Base-by-base conservation (phyloP, 2,113 vertebrate species). In the Forbesichthys agassizii region DNA sequence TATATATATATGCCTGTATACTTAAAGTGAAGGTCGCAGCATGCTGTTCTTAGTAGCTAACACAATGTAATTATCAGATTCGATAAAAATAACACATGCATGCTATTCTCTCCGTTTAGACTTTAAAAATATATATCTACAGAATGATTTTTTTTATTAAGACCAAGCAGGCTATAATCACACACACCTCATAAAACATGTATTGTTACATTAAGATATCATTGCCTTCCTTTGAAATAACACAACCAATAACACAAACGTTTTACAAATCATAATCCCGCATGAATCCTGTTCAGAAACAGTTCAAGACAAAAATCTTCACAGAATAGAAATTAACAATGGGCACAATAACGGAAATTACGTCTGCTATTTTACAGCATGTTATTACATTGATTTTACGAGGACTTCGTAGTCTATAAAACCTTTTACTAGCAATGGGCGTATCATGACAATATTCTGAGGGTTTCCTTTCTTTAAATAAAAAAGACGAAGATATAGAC, bases 181-280 rank as follows among this genome's bases (percentile, higher is more conserved):
- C 96, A 95, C 95, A 92, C 95, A 96, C 95, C 95, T 96, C 96
- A 95, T 99, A 98, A 98, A 97, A 94, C 69, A 94, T 96, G 98
- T 98, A 98, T 98, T 96, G 95, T 96, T 95, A 93, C 93, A 95
- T 96, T 96, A 97, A 97, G 94, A 92, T 92, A 95, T 96, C 93
- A 96, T 94, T 94, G 89, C 94, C 88, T 90, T 93, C 93, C 92
- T 95, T 95, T 86, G 75, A 88, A 90, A 85, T 42, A 42, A 42
- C 36, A 42, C 4, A 42, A 42, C 36, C 36, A 42, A 84, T 16
- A 87, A 90, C 79, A 84, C 85, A 87, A 83, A 84, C 73, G 77
- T 82, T 90, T 85, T 82, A 91, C 86, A 79, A 77, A 85, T 74
- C 74, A 65, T 63, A 60, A 74, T 85, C 89, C 71, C 83, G 53